Base-by-base conservation (phyloP, 2,888 invertebrate genomes). In the Pedicia rivosa region DNA sequence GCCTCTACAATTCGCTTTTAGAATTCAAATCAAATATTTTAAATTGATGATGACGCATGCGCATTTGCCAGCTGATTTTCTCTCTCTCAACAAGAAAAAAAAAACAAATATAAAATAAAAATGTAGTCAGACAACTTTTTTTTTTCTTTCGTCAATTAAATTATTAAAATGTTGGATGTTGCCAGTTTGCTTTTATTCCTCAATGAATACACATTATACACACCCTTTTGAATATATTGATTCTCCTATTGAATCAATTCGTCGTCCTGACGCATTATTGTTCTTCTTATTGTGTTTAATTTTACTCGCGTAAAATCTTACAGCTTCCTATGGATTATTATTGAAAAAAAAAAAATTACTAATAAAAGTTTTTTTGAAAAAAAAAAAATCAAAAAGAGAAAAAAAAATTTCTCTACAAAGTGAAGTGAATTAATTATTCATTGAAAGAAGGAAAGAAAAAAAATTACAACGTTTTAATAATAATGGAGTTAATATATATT, bases 201-300 rank as follows among this genome's bases (percentile, higher is more conserved):
- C 41, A 41, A 40, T 38, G 43, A 41, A 55, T 62, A 62, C 57
- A 56, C 65, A 39, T 43, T 42, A 55, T 62, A 62, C 57, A 56
- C 65, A 79, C 79, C 79, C 79, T 68, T 74, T 73, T 20, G 75
- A 64, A 44, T 75, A 71, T 49, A 78, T 59, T 33, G 78, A 75
- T 55, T 74, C 66, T 34, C 70, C 70, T 40, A 70, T 62, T 25
- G 74, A 58, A 39, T 64, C 60, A 44, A 70, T 51, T 48, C 60
- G 60, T 40, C 62, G 60, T 42, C 54, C 54, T 37, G n/a, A n/a
- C n/a, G n/a, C n/a, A n/a, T n/a, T n/a, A n/a, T n/a, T n/a, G n/a
- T n/a, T n/a, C n/a, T n/a, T n/a, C n/a, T n/a, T n/a, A n/a, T n/a
- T n/a, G n/a, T n/a, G n/a, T 14, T 20, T 33, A 10, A 33, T 35